Base-by-base conservation (phyloP, 2,888 invertebrate species). In the Eristalis pertinax region DNA sequence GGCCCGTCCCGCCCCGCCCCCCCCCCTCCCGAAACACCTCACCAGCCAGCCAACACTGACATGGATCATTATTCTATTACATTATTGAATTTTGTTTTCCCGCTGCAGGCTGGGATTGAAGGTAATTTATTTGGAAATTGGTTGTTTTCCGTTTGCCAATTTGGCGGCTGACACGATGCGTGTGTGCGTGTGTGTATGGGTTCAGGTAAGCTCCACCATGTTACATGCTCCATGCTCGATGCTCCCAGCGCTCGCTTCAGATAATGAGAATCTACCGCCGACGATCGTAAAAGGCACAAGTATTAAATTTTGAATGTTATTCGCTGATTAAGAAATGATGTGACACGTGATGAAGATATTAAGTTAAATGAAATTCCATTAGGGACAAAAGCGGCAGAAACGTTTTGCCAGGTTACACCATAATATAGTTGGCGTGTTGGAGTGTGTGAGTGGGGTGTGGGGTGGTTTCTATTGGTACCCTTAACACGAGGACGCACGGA, bases 51-150 rank as follows among this genome's bases (percentile, higher is more conserved):
- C 63, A 41, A 19, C 26, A 29, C 73, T 84, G 79, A 87, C 84
- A 87, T 84, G 87, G 84, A 87, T 84, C 87, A 87, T 87, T 87
- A 87, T 83, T 87, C 84, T 87, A 87, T 87, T 87, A 87, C 87
- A 87, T 87, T 87, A 87, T 87, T 87, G 87, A 87, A 84, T 87
- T 87, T 84, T 79, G 84, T 80, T 87, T 87, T 74, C 22, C 72
- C 68, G 79, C 87, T 87, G 68, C 68, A 84, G 87, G 76, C 84
- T 67, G 68, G 73, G 84, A 80, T 84, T 83, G 79, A 73, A 80
- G 79, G 87, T 87, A 87, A 87, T 87, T 87, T 87, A 87, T 87
- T 87, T 87, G 79, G 84, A 87, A 87, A 87, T 87, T 84, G 87
- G 87, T 87, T 87, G 84, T 84, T 87, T 84, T 87, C 87, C 87